Conservation (phyloP, 2,797 vertebrate species). For the Bovichtus diacanthus region DNA sequence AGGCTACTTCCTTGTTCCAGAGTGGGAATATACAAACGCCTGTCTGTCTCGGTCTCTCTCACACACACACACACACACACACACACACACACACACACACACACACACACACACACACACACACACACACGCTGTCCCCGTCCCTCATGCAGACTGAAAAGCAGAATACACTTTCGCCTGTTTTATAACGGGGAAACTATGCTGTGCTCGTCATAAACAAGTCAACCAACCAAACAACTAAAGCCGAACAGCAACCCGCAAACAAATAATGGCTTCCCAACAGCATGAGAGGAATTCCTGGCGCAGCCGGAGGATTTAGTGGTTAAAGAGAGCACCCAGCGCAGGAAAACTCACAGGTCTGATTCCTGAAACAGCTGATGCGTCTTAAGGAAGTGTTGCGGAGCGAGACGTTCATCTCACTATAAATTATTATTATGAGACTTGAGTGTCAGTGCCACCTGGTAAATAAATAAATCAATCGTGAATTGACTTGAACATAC, state of each 20-base stretch:
- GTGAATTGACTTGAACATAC: background rate
- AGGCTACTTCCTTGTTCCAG: conserved; percentile 23
- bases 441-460: background rate
- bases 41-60: background rate
- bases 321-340: conserved; percentile 16
- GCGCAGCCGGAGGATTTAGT: conserved; percentile 6
- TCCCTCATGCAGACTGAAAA: conserved; percentile 7
- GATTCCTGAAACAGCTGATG: conserved; percentile 26
- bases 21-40: background rate
- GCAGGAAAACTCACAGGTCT: conserved; percentile 34
- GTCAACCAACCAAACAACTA: conserved; percentile 50
- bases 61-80: background rate
- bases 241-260: conserved; percentile 31
- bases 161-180: conserved; percentile 34
- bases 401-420: background rate
- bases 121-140: conserved; percentile 9
- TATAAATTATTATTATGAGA: background rate
- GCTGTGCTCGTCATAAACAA: conserved; percentile 55
- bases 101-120: conserved; percentile 10
- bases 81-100: background rate
- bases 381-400: conserved; percentile 14
- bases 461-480: background rate
- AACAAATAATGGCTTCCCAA: conserved; percentile 61
- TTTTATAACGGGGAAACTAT: conserved; percentile 62
- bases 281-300: conserved; percentile 30